phyloP scores from a whole-genome alignment of 1,140 invertebrate genomes.

The Drosophila grimshawi region DNA sequence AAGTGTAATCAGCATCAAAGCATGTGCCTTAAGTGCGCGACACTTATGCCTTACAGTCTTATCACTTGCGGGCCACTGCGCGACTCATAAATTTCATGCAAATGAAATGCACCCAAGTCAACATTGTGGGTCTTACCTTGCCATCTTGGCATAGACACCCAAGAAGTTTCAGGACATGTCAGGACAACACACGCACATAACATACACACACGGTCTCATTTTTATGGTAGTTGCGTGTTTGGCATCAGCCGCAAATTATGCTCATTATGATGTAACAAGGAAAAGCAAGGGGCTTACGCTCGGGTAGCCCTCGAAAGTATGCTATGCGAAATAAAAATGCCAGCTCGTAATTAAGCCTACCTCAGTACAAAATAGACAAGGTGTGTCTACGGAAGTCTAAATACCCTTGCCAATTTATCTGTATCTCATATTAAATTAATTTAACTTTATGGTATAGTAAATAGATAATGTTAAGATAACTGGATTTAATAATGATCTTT shows the following conservation, averaged over 20 bases:
- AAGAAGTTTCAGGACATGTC: conserved; percentile 32
- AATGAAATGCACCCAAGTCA: conserved; percentile 57
- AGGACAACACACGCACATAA: background rate
- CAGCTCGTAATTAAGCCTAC: conserved; percentile 60
- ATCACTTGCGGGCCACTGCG: conserved; percentile 12
- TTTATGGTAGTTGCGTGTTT: conserved; percentile 31
- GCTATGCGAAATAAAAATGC: conserved; percentile 43
- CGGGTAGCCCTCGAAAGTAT: conserved; percentile 58
- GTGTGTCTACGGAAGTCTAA: conserved; percentile 23
- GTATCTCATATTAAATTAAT: too few species aligned
- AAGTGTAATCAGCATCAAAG: conserved; percentile 33
- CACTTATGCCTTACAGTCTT: conserved; percentile 24
- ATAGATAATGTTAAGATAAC: too few species aligned
- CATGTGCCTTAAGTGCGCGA: conserved; percentile 23
- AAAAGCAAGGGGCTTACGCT: background rate
- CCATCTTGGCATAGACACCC: conserved; percentile 4
- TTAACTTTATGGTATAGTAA: too few species aligned
- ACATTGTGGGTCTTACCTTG: conserved; percentile 34
- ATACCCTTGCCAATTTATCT: background rate
- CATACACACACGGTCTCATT: conserved; percentile 10
- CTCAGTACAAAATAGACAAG: conserved; percentile 19
- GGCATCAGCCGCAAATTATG: conserved; percentile 63
- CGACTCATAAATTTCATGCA: conserved; percentile 60
- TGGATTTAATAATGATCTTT: too few species aligned
- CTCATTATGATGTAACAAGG: conserved; percentile 52